Evolutionary conservation across 2,888 invertebrate genomes (phyloP).

Genomic region (Meteorus cinctellus): DNA sequence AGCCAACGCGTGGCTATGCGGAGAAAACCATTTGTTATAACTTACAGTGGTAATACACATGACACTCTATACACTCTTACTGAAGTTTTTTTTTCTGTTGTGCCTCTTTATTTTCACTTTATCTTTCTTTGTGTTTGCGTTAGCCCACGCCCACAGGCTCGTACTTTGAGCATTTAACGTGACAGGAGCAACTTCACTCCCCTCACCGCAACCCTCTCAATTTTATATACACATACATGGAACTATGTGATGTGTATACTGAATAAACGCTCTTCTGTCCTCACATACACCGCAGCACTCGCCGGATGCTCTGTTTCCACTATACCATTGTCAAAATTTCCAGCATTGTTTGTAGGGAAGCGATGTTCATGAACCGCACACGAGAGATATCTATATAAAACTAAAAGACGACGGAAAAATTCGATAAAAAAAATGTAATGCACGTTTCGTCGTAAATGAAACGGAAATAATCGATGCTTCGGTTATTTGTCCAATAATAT

Average conservation of each 20-base stretch:
- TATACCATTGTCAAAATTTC: conserved; percentile 49
- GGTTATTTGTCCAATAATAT: neutral
- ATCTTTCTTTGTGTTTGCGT: conserved; percentile 50
- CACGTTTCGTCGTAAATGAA: neutral
- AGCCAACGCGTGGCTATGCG: conserved; percentile 46
- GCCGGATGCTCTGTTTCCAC: conserved; percentile 47
- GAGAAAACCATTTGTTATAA: conserved; percentile 60
- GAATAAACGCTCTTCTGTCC: conserved; percentile 3
- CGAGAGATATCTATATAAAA: neutral
- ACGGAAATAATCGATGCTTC: neutral
- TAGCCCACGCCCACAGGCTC: conserved; percentile 54
- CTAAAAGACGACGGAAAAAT: neutral
- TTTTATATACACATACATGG: neutral
- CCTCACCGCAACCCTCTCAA: conserved; percentile 20
- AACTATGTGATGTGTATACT: neutral
- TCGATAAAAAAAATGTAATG: neutral
- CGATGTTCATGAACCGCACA: conserved; percentile 44
- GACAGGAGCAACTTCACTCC: neutral
- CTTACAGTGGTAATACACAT: conserved; percentile 57
- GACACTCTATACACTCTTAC: conserved; percentile 43
- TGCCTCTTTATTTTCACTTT: conserved; percentile 1
- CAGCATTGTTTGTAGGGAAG: conserved; percentile 50
- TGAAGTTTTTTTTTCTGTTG: conserved; percentile 6
- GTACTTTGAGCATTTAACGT: conserved; percentile 31
- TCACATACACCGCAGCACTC: conserved; percentile 27